phyloP scores from a whole-genome alignment of 2,888 invertebrate genomes.

The Philaethria dido region DNA sequence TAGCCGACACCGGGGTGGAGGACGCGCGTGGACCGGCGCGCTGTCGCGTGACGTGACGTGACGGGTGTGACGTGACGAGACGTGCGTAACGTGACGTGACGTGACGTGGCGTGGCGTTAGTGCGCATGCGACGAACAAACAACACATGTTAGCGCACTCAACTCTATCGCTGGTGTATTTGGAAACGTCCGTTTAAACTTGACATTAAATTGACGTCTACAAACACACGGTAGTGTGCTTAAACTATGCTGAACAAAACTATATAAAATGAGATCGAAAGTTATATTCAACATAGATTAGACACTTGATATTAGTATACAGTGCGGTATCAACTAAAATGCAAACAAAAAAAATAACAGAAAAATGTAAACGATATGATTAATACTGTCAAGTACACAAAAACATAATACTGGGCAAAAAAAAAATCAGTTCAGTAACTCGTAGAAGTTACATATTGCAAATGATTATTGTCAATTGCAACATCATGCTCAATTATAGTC shows the following conservation, averaged over 20 bases:
- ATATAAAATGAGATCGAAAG: slow-evolving; percentile 9
- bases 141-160: slow-evolving; percentile 78
- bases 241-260: slow-evolving; percentile 17
- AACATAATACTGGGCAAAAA: slow-evolving; percentile 4
- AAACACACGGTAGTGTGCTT: slow-evolving; percentile 11
- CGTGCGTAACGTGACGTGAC: slow-evolving; percentile 41
- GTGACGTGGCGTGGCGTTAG: slow-evolving; percentile 67
- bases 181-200: slow-evolving; percentile 14
- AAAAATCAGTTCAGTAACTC: slow-evolving; percentile 15
- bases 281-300: slow-evolving; percentile 37
- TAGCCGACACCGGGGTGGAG: slow-evolving; percentile 84
- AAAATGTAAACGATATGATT: slow-evolving; percentile 18
- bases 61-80: slow-evolving; percentile 56
- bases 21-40: slow-evolving; percentile 82
- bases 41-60: slow-evolving; percentile 56
- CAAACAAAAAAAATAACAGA: slow-evolving; percentile 32
- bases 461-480: slow-evolving; percentile 16
- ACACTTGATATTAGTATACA: slow-evolving; percentile 42
- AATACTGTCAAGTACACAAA: slow-evolving; percentile 15
- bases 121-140: slow-evolving; percentile 78
- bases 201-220: background rate
- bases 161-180: slow-evolving; percentile 50
- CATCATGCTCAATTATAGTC: slow-evolving; percentile 26
- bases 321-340: slow-evolving; percentile 42
- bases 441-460: slow-evolving; percentile 1